Percentiles rank a stretch among this genome's conserved stretches.
Conservation (phyloP, 2,113 vertebrate species). For the Nesogale talazaci region DNA sequence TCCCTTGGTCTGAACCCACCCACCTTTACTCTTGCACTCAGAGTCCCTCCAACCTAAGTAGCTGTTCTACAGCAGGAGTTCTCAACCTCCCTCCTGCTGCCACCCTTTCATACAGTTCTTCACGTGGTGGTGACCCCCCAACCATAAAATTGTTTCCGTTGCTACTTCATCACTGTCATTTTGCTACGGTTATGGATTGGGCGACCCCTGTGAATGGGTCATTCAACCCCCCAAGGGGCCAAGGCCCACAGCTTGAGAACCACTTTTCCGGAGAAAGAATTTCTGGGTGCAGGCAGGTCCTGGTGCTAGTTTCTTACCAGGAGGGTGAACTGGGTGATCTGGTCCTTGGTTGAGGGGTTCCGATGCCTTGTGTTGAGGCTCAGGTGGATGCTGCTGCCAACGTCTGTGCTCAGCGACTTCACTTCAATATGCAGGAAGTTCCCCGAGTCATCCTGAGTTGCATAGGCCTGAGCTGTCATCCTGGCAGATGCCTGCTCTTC, state of each 20-base stretch:
- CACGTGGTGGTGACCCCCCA: no score
- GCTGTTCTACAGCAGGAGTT: no score
- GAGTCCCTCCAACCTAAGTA: background rate
- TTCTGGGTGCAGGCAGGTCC: background rate
- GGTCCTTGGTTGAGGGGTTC: background rate
- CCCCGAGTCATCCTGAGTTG: constrained; percentile 54
- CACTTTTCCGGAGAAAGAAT: background rate
- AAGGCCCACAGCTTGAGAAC: no score
- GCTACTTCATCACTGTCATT: no score
- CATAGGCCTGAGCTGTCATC: constrained; percentile 82
- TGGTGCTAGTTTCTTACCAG: constrained; percentile 81
- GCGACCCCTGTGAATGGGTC: no score
- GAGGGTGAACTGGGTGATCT: constrained; percentile 83
- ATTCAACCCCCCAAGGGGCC: no score
- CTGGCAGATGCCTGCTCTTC: constrained; percentile 78
- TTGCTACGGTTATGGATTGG: no score
- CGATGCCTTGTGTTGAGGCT: constrained; percentile 68
- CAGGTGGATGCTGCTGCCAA: constrained; percentile 78
- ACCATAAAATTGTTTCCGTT: no score
- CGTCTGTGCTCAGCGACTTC: constrained; percentile 29
- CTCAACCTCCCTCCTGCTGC: no score
- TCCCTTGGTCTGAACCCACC: background rate
- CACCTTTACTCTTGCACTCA: background rate
- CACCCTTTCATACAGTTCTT: no score
- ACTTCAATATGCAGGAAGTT: constrained; percentile 87